phyloP scores from a whole-genome alignment of 35 echinoderm and acorn worm species.

The Ophiothrix spiculata region DNA sequence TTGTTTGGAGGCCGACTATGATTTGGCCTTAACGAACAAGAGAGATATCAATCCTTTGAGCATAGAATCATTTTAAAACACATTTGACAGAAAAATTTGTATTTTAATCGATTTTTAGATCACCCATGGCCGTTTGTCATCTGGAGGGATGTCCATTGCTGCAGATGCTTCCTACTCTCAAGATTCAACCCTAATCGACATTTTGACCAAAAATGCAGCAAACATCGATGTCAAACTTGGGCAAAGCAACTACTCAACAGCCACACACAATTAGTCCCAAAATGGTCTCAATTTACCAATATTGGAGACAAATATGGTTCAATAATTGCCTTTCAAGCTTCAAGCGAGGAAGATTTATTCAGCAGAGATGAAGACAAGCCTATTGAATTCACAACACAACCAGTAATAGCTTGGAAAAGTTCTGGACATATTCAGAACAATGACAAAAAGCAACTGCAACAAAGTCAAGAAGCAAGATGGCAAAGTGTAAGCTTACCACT shows the following conservation, averaged over 20 bases:
- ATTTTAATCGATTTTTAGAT: too few relatives aligned
- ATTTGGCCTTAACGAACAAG: too few relatives aligned
- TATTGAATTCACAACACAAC: not conserved
- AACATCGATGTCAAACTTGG: not conserved
- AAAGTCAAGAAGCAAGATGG: not conserved
- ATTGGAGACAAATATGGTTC: not conserved
- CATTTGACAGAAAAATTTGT: too few relatives aligned
- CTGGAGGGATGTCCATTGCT: conserved; percentile 37
- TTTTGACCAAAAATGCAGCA: not conserved
- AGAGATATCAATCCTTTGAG: too few relatives aligned
- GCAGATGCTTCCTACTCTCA: not conserved
- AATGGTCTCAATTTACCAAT: not conserved
- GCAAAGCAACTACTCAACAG: not conserved
- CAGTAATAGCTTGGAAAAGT: not conserved
- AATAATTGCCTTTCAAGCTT: not conserved
- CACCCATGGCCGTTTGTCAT: conserved; percentile 23
- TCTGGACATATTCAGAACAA: not conserved
- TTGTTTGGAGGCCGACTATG: too few relatives aligned
- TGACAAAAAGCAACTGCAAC: not conserved
- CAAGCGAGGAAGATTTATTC: not conserved
- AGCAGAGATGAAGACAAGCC: not conserved
- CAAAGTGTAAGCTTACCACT: not conserved
- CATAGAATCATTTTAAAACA: too few relatives aligned
- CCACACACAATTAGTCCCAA: not conserved
- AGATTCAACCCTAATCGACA: not conserved